These are phyloP conservation scores for Ceratina japonica DNA, from an alignment of 1,140 invertebrate genomes.

Conservation along the genomic window DNA sequence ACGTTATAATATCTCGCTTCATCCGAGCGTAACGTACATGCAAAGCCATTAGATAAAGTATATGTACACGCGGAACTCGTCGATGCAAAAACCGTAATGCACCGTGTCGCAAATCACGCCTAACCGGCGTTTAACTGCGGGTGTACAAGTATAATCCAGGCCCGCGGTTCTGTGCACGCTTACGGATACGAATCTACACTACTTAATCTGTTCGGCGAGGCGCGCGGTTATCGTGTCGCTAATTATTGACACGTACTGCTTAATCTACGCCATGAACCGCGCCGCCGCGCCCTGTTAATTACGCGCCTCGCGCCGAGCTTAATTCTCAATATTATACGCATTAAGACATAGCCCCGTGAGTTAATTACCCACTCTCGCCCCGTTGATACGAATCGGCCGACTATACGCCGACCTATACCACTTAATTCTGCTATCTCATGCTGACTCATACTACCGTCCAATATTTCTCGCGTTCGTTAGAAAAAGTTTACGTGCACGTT, in stretches of 20 bases:
- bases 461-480: too few relatives aligned
- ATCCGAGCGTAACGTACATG: too few relatives aligned
- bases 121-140: not conserved
- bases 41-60: too few relatives aligned
- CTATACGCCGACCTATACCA: not conserved
- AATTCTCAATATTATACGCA: slow-evolving; percentile 7
- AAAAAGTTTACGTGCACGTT: not conserved
- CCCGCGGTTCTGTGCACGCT: not conserved
- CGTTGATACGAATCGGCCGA: not conserved
- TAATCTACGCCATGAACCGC: slow-evolving; percentile 1
- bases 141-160: not conserved
- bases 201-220: slow-evolving; percentile 13
- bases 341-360: slow-evolving; percentile 5
- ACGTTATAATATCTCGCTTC: too few relatives aligned
- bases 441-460: not conserved
- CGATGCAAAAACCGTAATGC: too few relatives aligned
- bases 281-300: slow-evolving; percentile 1
- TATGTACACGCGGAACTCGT: too few relatives aligned
- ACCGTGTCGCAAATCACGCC: too few relatives aligned
- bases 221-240: not conserved
- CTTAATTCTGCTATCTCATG: not conserved
- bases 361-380: slow-evolving; percentile 6
- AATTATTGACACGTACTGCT: slow-evolving; percentile 34
- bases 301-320: not conserved
- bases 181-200: not conserved